Conservation (phyloP, 2,888 invertebrate genomes). For the Torymus texanus region DNA sequence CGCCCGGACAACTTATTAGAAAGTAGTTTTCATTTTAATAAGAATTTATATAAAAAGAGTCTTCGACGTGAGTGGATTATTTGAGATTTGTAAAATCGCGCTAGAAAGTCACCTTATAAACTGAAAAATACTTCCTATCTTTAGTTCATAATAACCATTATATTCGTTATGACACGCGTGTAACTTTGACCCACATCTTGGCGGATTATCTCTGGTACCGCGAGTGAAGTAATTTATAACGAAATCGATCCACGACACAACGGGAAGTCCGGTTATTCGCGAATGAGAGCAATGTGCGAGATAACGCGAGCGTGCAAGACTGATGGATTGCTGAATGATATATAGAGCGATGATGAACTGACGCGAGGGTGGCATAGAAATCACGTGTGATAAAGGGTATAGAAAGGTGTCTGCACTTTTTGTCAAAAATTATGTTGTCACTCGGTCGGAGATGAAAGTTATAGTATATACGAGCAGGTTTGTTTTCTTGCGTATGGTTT, state of each 20-base stretch:
- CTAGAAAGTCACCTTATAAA: no score
- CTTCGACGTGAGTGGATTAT: no score
- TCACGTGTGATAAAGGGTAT: no score
- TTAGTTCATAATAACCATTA: not conserved
- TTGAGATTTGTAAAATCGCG: no score
- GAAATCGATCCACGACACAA: constrained; percentile 20
- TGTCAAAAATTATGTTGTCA: no score
- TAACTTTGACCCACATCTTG: constrained; percentile 16
- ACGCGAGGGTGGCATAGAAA: no score
- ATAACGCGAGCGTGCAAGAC: not conserved
- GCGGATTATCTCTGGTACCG: not conserved
- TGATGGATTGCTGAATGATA: no score
- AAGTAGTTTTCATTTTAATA: constrained; percentile 31
- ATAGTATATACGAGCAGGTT: no score
- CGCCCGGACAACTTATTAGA: constrained; percentile 7
- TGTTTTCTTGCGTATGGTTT: no score
- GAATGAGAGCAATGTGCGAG: not conserved
- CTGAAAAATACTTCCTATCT: not conserved
- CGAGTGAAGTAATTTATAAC: constrained; percentile 33
- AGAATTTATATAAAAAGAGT: not conserved
- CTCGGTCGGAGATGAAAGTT: no score
- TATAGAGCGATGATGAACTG: no score
- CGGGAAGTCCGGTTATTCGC: constrained; percentile 14
- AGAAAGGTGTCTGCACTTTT: no score
- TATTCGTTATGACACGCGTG: constrained; percentile 20